phyloP scores from a whole-genome alignment of 2,113 vertebrate genomes.

The Eidolon helvum region DNA sequence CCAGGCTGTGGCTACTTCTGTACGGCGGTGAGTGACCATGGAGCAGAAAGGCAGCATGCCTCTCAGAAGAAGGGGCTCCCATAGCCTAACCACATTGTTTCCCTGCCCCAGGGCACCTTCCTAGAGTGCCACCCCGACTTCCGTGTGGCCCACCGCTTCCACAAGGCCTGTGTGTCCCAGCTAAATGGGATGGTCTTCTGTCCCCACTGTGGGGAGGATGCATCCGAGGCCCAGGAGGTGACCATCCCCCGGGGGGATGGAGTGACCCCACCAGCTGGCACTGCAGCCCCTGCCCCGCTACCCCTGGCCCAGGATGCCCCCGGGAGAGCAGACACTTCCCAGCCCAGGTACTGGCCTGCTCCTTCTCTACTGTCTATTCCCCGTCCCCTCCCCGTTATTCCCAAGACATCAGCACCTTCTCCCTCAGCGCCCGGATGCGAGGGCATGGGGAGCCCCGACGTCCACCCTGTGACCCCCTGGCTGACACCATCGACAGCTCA shows the following conservation, averaged over 20 bases:
- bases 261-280: constrained; percentile 68
- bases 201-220: constrained; percentile 94
- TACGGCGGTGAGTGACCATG: constrained; percentile 83
- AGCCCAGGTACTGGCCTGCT: constrained; percentile 85
- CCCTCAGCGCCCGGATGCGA: constrained; percentile 88
- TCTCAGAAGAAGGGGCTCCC: fast-evolving
- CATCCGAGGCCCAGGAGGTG: constrained; percentile 93
- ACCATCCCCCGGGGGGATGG: constrained; percentile 86
- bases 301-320: constrained; percentile 75
- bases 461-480: constrained; percentile 66
- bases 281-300: constrained; percentile 64
- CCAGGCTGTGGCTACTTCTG: constrained; percentile 96
- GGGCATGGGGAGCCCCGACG: constrained; percentile 85
- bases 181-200: constrained; percentile 93
- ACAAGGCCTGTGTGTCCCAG: constrained; percentile 92
- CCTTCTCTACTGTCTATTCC: neutral
- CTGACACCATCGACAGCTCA: constrained; percentile 88
- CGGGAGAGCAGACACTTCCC: constrained; percentile 84
- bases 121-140: constrained; percentile 94
- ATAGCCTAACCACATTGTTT: neutral
- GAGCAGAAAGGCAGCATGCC: fast-evolving
- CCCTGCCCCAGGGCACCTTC: constrained; percentile 89
- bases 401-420: neutral
- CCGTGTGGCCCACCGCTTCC: constrained; percentile 93
- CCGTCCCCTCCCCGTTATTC: fast-evolving